phyloP scores from a whole-genome alignment of 2,888 invertebrate species.

The Platycheirus rosarum region DNA sequence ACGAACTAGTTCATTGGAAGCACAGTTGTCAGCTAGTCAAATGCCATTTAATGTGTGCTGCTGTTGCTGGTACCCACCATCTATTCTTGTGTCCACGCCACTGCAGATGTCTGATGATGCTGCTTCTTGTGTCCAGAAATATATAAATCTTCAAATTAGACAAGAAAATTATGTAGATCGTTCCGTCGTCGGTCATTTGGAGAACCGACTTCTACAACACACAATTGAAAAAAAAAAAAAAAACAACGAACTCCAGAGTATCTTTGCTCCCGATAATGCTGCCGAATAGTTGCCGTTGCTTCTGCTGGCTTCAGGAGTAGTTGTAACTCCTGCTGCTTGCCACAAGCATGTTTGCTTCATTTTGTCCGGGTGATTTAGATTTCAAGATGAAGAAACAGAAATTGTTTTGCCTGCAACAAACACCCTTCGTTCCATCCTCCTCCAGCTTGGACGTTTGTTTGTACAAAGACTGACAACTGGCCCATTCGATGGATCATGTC shows the following conservation, averaged over 20 bases:
- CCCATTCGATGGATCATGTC: slow-evolving; percentile 69
- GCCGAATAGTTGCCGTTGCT: slow-evolving; percentile 19
- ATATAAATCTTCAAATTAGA: slow-evolving; percentile 74
- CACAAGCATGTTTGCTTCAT: slow-evolving; percentile 65
- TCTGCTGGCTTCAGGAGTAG: slow-evolving; percentile 21
- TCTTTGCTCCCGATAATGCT: slow-evolving; percentile 35
- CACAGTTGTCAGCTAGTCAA: slow-evolving; percentile 60
- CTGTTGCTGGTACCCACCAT: slow-evolving; percentile 7
- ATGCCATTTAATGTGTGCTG: slow-evolving; percentile 56
- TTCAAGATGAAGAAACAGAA: slow-evolving; percentile 67
- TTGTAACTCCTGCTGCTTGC: slow-evolving; percentile 48
- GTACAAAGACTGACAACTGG: slow-evolving; percentile 60
- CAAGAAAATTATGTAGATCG: slow-evolving; percentile 74
- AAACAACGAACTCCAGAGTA: background rate
- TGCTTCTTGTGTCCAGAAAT: slow-evolving; percentile 54
- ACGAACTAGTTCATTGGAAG: slow-evolving; percentile 57
- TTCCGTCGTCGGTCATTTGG: slow-evolving; percentile 60
- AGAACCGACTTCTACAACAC: slow-evolving; percentile 26
- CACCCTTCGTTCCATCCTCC: slow-evolving; percentile 1
- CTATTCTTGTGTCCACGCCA: slow-evolving; percentile 1
- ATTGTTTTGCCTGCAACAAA: slow-evolving; percentile 53
- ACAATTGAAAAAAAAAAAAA: slow-evolving; percentile 11
- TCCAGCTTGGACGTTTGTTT: slow-evolving; percentile 11
- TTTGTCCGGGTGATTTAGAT: slow-evolving; percentile 73
- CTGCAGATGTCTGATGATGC: slow-evolving; percentile 10